Conservation (phyloP, 2,113 vertebrate genomes). For the Crotophaga sulcirostris region DNA sequence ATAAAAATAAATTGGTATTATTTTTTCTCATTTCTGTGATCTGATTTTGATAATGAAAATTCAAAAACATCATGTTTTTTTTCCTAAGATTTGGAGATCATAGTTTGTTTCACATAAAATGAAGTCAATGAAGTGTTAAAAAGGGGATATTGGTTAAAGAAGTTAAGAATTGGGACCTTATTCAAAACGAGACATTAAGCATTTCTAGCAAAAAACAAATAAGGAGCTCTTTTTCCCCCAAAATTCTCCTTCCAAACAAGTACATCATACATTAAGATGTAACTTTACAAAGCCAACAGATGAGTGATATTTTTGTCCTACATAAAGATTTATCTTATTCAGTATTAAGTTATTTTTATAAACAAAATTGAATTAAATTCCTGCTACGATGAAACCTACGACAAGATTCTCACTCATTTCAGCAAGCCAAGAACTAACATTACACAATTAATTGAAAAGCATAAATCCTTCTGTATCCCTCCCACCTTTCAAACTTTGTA, state of each 20-base stretch:
- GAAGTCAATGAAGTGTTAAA: background rate
- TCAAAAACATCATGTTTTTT: background rate
- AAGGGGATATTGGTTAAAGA: background rate
- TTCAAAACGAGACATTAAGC: background rate
- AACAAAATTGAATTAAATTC: background rate
- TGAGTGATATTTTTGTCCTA: background rate
- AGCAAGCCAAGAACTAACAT: background rate
- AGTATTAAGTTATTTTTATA: background rate
- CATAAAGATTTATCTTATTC: background rate
- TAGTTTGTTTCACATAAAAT: background rate
- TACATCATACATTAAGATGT: background rate
- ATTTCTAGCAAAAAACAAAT: background rate
- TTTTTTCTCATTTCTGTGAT: background rate
- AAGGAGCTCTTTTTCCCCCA: rapidly evolving
- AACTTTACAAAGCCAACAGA: background rate
- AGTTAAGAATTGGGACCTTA: background rate
- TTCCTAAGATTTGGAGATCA: background rate
- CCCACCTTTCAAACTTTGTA: background rate
- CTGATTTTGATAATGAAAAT: background rate
- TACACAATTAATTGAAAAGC: background rate
- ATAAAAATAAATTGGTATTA: conserved; percentile 33
- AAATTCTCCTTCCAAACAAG: background rate
- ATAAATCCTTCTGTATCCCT: background rate
- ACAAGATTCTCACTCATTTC: background rate
- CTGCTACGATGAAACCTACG: background rate